Conservation (phyloP, 2,113 vertebrate species). For the Misgurnus mizolepis region DNA sequence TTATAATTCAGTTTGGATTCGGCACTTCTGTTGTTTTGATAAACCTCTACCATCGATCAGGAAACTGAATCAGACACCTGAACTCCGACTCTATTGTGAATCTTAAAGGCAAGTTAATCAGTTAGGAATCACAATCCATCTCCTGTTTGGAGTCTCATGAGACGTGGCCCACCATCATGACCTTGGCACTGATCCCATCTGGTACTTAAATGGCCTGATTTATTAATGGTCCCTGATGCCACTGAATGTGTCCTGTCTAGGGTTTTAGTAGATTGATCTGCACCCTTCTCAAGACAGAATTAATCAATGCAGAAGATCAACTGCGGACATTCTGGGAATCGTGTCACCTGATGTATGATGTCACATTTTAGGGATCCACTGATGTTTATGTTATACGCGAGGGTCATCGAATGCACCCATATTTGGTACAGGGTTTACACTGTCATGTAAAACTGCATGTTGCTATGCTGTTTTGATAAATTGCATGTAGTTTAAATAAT, state of each 20-base stretch:
- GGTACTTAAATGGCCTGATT: conserved; percentile 58
- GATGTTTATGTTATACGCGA: neutral
- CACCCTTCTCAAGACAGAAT: conserved; percentile 47
- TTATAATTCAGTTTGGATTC: neutral
- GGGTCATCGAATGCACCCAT: too few relatives aligned
- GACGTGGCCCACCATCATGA: conserved; percentile 31
- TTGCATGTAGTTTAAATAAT: neutral
- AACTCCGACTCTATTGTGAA: neutral
- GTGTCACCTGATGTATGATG: neutral
- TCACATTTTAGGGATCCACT: neutral
- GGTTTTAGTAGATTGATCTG: conserved; percentile 58
- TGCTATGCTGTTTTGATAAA: neutral
- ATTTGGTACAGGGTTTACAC: too few relatives aligned
- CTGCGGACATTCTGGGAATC: conserved; percentile 38
- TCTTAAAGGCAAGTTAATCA: conserved; percentile 39
- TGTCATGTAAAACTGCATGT: too few relatives aligned
- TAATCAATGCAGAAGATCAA: conserved; percentile 46
- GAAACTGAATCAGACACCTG: conserved; percentile 2
- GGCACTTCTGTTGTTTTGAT: neutral
- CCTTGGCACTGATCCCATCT: conserved; percentile 55
- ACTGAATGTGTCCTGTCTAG: conserved; percentile 56
- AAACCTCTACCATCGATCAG: neutral
- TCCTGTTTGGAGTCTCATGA: conserved; percentile 36
- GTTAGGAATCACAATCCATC: conserved; percentile 37
- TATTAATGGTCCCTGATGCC: conserved; percentile 61